Base-by-base conservation (phyloP, 1,140 invertebrate species). In the Pseudomyrmex flavicornis region DNA sequence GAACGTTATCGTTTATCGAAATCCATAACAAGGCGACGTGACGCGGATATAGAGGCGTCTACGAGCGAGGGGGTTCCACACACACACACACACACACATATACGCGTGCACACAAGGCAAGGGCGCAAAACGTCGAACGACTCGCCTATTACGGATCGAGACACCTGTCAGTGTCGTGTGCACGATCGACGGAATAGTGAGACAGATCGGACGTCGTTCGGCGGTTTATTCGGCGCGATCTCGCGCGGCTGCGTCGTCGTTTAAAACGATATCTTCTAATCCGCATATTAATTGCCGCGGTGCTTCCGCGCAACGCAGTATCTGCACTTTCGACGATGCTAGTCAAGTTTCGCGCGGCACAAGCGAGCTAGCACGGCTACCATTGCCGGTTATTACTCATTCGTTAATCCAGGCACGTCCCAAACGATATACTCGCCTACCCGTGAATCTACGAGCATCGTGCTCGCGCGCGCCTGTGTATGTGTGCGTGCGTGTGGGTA, bases 371-470 rank as follows among this genome's bases (percentile, higher is more conserved):
- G 75, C 72, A 65, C 61, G 74, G 74, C 86, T 85, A 86, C 88
- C 88, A 90, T 90, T 90, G 54, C 89, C 86, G 84, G 89, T 91
- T 91, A 91, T 91, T 91, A 91, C 90, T 91, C 89, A 90, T 90
- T 91, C 89, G 90, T 89, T 91, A 91, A 91, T 91, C 90, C 90
- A 77, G 76, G 83, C 90, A 91, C 90, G 90, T 91, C 83, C 86
- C 86, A 83, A 90, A 89, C 90, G 90, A 91, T 91, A 90, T 86
- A 90, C 88, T 91, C 84, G 59, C 66, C 86, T 82, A 80, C 72
- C 72, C 61, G 76, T 72, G 79, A 83, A 63, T 80, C 85, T 84
- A 77, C 54, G 61, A 75, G 58, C 35, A 26, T 4, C 44, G 13
- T 15, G 22, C 22, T 9, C n/a, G 22, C 22, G 12, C 20, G 59